Evolutionary conservation across 2,797 vertebrate genomes (phyloP), one percentile per base, ranked within the genome.

Genomic region (Lophotriccus pileatus): DNA sequence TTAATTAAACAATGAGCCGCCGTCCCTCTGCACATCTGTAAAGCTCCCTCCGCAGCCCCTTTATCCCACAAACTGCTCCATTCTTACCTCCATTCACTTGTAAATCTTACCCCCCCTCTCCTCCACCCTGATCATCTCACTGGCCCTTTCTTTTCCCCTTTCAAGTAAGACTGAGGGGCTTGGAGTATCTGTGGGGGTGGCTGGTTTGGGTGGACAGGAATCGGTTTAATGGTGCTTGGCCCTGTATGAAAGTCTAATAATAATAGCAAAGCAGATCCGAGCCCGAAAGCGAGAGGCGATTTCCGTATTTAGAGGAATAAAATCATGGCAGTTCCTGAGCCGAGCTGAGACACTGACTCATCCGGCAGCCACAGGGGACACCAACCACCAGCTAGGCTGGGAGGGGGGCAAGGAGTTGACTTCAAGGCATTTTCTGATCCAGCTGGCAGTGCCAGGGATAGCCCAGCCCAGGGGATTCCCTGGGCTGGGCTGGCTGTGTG

Each of bases 61-160:
- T 98, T 98, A 98, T 98, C 97, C 96, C 97, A 97, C 98, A 98
- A 98, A 98, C 98, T 98, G 98, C 98, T 98, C 98, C 98, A 98
- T 98, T 98, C 98, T 98, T 98, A 95, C 88, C 93, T 95, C 97
- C 98, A 98, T 98, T 99, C 98, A 98, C 97, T 98, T 98, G 98
- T 98, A 98, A 99, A 98, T 98, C 96, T 97, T 97, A 96, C 94
- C 76, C 93, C 93, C 85, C 78, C 68, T 89, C 85, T 93, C 94
- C 89, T 93, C 93, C 93, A 91, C 95, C 92, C 94, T 86, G 76
- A 50, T 95, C 96, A 96, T 96, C 96, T 95, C 93, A 93, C 92
- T 96, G 93, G 96, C 87, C 90, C 96, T 97, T 98, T 97, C 95
- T 97, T 97, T 95, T 94, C 83, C 86, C 72, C 96, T 97, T 97